A percentile compares a stretch with the other conserved stretches of the same genome.
Conservation (phyloP, 1,140 invertebrate genomes). For the Carposina sasakii region DNA sequence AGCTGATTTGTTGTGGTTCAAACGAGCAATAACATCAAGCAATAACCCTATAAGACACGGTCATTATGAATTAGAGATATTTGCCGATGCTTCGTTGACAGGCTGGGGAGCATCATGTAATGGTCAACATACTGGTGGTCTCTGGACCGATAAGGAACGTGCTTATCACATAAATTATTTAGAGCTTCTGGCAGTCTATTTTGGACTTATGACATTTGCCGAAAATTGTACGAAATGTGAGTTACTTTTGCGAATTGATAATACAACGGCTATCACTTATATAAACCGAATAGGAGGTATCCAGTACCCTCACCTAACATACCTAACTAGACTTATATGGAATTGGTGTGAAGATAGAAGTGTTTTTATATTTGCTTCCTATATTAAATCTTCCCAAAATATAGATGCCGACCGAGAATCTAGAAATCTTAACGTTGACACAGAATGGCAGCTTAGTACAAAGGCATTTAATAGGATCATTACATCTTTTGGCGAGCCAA, state of each 20-base stretch:
- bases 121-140: conserved; percentile 8
- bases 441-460: conserved; percentile 8
- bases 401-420: conserved; percentile 14
- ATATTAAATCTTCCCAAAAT: conserved; percentile 13
- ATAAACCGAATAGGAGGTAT: conserved; percentile 15
- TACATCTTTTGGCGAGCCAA: conserved; percentile 5
- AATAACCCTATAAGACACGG: conserved; percentile 8
- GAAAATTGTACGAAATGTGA: conserved; percentile 4
- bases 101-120: conserved; percentile 15
- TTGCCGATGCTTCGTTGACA: conserved; percentile 15
- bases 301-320: conserved; percentile 9
- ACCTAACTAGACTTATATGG: conserved; percentile 4
- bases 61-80: conserved; percentile 15
- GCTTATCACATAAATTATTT: conserved; percentile 14
- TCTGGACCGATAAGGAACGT: conserved; percentile 8
- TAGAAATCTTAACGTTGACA: conserved; percentile 9
- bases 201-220: conserved; percentile 13
- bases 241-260: conserved; percentile 11
- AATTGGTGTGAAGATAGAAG: conserved; percentile 9
- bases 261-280: conserved; percentile 14
- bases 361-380: conserved; percentile 15
- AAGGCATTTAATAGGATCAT: conserved; percentile 3
- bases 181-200: conserved; percentile 13
- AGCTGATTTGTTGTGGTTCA: conserved; percentile 15
- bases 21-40: background rate